phyloP scores from a whole-genome alignment of 2,888 invertebrate species.

The Drosophila melanosoma region DNA sequence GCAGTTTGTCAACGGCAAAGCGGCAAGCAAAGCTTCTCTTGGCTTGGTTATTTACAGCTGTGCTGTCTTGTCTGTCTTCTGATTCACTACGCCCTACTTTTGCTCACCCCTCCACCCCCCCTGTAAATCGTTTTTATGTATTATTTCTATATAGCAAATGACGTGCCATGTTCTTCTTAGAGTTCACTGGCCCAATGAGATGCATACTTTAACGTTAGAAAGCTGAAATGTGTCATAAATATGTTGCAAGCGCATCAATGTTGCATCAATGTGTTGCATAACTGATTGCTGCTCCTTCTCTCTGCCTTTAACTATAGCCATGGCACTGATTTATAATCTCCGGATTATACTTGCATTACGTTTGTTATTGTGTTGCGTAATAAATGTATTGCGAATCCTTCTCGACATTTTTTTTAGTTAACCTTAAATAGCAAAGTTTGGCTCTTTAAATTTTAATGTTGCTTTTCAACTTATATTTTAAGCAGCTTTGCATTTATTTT shows the following conservation, averaged over 20 bases:
- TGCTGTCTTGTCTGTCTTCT: conserved; percentile 43
- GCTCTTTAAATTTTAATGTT: neutral
- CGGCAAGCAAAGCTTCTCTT: conserved; percentile 33
- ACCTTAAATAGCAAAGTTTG: neutral
- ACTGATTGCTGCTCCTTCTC: neutral
- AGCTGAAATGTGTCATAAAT: neutral
- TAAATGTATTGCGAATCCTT: neutral
- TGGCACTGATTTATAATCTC: neutral
- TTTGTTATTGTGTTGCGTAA: neutral
- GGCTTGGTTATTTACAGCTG: conserved; percentile 46
- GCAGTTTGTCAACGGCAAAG: conserved; percentile 58
- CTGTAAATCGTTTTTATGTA: conserved; percentile 24
- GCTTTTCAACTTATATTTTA: neutral
- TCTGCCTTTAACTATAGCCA: neutral
- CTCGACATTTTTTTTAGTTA: neutral
- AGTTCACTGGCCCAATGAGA: conserved; percentile 51
- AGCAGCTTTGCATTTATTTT: neutral
- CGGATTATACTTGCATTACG: neutral
- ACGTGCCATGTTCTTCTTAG: conserved; percentile 16
- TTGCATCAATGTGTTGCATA: neutral
- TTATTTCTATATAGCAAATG: conserved; percentile 41
- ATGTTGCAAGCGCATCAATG: neutral
- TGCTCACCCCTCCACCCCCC: neutral
- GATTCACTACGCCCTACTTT: conserved; percentile 14
- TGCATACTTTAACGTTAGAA: neutral